These are phyloP conservation scores for Trachops cirrhosus DNA, from an alignment of 2,797 vertebrate species.

Conservation along the genomic window DNA sequence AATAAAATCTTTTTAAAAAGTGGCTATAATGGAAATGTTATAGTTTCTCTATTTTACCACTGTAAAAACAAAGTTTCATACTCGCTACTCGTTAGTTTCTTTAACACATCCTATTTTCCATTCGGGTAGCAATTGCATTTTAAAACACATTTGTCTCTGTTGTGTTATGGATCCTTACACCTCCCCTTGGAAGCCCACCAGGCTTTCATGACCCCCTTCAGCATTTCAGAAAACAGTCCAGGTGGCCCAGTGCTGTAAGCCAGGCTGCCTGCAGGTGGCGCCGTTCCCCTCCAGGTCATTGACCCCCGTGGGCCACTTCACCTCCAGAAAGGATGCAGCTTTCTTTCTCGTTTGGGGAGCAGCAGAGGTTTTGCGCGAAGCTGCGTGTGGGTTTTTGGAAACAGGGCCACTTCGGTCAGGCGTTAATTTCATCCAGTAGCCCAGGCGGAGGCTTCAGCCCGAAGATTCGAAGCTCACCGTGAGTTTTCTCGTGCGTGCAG, in stretches of 20 bases:
- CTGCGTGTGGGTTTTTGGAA: neutral
- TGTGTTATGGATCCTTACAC: fast-evolving
- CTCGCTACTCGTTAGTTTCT: neutral
- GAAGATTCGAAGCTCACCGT: neutral
- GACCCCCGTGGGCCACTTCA: no score
- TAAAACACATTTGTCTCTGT: neutral
- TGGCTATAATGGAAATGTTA: neutral
- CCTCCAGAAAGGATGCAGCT: neutral
- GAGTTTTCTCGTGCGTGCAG: neutral
- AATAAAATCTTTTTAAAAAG: neutral
- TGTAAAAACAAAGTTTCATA: neutral
- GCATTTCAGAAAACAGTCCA: fast-evolving
- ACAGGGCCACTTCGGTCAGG: neutral
- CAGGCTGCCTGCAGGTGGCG: neutral
- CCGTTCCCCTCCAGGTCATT: fast-evolving
- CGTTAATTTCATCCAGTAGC: neutral
- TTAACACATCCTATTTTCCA: neutral
- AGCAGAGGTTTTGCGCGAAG: neutral
- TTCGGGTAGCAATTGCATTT: neutral
- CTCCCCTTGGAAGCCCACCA: neutral
- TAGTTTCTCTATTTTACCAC: neutral
- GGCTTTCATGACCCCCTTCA: neutral
- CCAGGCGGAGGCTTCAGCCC: neutral
- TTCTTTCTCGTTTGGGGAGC: neutral
- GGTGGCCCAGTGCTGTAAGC: neutral